Evolutionary conservation across 2,113 vertebrate genomes (phyloP).

Genomic region (Pogona vitticeps): DNA sequence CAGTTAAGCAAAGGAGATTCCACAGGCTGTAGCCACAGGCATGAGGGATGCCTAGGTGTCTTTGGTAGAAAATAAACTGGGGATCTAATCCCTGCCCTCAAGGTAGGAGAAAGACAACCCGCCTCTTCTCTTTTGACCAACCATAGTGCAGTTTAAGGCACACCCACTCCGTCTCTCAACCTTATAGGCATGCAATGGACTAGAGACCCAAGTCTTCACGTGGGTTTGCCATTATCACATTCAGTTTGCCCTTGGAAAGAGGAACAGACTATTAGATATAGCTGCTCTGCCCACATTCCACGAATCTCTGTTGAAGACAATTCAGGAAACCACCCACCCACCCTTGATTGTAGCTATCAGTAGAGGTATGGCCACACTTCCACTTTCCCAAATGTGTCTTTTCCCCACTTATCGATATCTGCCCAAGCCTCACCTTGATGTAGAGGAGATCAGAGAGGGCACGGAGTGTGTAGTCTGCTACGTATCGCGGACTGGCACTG

Average conservation of each 20-base stretch:
- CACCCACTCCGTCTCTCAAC: too few relatives aligned
- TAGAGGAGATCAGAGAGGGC: slow-evolving; percentile 21
- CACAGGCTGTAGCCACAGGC: too few relatives aligned
- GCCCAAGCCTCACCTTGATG: slow-evolving; percentile 8
- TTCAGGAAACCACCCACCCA: too few relatives aligned
- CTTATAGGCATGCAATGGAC: background rate
- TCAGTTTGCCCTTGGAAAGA: background rate
- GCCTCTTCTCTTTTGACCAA: too few relatives aligned
- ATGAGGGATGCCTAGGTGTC: too few relatives aligned
- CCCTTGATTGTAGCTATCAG: too few relatives aligned
- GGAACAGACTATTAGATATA: background rate
- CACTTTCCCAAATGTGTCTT: background rate
- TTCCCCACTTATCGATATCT: too few relatives aligned
- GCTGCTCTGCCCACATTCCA: background rate
- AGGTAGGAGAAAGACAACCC: too few relatives aligned
- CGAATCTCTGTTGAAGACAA: background rate
- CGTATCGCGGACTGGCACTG: background rate
- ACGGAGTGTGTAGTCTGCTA: slow-evolving; percentile 23
- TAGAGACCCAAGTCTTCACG: background rate
- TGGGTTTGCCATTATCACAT: background rate
- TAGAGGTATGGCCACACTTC: background rate
- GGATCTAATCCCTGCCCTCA: too few relatives aligned
- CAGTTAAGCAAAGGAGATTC: too few relatives aligned
- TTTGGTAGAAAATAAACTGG: too few relatives aligned
- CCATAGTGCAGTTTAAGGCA: too few relatives aligned